Percentiles rank a stretch among this genome's conserved stretches.
These are phyloP conservation scores for Grammomys dolichurus DNA, from an alignment of 2,113 vertebrate genomes.

Conservation along the genomic window DNA sequence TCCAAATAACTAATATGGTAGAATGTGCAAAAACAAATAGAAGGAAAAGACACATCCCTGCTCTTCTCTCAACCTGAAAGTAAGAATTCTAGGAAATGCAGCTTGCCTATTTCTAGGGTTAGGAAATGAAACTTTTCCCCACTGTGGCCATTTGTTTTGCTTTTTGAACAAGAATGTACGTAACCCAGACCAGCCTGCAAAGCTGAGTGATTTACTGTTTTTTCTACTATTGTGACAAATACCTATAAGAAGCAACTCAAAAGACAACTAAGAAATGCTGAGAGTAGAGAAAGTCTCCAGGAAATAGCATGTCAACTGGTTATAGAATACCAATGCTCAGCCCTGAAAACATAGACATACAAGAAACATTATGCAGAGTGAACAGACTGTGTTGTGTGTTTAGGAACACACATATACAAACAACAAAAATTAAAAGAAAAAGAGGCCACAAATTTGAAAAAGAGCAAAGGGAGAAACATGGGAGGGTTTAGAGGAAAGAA, in stretches of 20 bases:
- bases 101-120: not conserved
- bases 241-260: not conserved
- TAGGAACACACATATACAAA: not conserved
- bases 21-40: not conserved
- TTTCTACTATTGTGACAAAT: not conserved
- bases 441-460: not conserved
- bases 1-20: not conserved
- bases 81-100: not conserved
- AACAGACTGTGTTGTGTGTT: not conserved
- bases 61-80: not conserved
- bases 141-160: not conserved
- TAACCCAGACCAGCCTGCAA: not conserved
- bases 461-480: not conserved
- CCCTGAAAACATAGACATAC: not conserved
- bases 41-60: not conserved
- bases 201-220: not conserved
- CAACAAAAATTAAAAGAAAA: too few species aligned
- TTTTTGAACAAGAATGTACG: not conserved
- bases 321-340: not conserved
- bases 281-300: not conserved
- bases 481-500: not conserved
- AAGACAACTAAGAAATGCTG: not conserved
- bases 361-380: not conserved
- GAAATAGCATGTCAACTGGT: not conserved
- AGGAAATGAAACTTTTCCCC: not conserved